phyloP scores from a whole-genome alignment of 2,113 vertebrate species.

The Ciconia maguari region DNA sequence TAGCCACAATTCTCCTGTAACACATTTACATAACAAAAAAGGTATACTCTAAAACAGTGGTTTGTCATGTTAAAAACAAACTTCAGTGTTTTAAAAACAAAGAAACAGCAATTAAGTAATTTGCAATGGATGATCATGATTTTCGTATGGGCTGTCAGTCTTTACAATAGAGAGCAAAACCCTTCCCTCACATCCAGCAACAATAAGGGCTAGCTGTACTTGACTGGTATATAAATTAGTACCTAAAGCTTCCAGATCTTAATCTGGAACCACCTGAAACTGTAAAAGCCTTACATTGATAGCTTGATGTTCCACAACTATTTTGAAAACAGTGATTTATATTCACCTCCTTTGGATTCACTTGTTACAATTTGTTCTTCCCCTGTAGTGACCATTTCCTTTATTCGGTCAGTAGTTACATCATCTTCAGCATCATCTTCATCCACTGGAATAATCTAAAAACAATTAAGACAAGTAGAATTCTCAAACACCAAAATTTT shows the following conservation, averaged over 20 bases:
- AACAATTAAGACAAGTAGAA: not conserved
- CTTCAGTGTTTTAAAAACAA: not conserved
- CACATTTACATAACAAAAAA: not conserved
- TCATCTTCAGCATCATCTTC: conserved; percentile 39
- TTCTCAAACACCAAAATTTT: not conserved
- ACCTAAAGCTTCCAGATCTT: too few species aligned
- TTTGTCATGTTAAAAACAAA: not conserved
- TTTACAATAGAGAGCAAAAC: not conserved
- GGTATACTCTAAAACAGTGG: not conserved
- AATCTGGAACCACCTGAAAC: not conserved
- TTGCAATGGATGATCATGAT: not conserved
- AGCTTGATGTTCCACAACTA: not conserved
- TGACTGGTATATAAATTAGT: not conserved
- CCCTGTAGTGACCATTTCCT: conserved; percentile 26
- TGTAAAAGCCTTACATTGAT: not conserved
- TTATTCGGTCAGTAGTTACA: not conserved
- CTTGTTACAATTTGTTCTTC: conserved; percentile 21
- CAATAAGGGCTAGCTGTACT: not conserved
- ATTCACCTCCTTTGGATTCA: conserved; percentile 81
- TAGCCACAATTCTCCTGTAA: not conserved
- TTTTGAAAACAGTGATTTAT: not conserved
- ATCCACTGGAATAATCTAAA: conserved; percentile 55
- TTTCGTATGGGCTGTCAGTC: not conserved
- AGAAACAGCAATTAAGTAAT: not conserved
- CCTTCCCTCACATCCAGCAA: not conserved